Conservation (phyloP, 2,113 vertebrate genomes). For the Pomatostomus ruficeps region DNA sequence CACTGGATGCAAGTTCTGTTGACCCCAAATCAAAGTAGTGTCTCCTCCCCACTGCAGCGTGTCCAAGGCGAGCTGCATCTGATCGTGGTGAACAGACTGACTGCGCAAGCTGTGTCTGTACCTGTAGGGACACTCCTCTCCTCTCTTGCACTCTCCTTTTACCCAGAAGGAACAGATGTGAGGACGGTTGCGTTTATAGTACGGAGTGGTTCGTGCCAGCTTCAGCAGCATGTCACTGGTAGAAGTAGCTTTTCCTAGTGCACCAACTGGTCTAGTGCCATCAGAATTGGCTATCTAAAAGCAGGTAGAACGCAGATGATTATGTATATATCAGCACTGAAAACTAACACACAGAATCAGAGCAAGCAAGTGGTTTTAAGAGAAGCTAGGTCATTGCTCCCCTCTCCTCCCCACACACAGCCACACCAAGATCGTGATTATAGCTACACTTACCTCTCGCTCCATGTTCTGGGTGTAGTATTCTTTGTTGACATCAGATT, state of each 20-base stretch:
- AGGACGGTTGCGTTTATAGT: constrained; percentile 97
- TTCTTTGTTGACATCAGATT: constrained; percentile 97
- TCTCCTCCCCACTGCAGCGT: not conserved
- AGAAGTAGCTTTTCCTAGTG: constrained; percentile 89
- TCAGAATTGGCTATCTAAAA: constrained; percentile 91
- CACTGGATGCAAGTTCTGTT: rapidly evolving
- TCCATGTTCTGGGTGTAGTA: constrained; percentile 99
- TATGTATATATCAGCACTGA: not conserved
- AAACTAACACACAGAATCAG: not conserved
- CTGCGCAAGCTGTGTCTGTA: not conserved
- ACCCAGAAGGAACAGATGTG: constrained; percentile 99
- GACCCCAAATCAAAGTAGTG: rapidly evolving
- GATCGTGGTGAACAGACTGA: rapidly evolving
- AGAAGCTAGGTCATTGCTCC: not conserved
- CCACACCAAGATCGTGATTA: not conserved
- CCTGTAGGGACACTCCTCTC: constrained; percentile 98
- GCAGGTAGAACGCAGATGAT: not conserved
- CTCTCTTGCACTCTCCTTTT: constrained; percentile 97
- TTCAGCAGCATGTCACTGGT: constrained; percentile 98
- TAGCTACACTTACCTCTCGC: constrained; percentile 78
- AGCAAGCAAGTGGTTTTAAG: not conserved
- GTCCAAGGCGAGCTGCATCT: not conserved
- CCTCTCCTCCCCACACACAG: not conserved
- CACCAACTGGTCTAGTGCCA: constrained; percentile 88
- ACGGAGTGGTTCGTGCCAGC: constrained; percentile 93